Conservation (phyloP, 2,113 vertebrate species). For the Xenotilapia longispinis region DNA sequence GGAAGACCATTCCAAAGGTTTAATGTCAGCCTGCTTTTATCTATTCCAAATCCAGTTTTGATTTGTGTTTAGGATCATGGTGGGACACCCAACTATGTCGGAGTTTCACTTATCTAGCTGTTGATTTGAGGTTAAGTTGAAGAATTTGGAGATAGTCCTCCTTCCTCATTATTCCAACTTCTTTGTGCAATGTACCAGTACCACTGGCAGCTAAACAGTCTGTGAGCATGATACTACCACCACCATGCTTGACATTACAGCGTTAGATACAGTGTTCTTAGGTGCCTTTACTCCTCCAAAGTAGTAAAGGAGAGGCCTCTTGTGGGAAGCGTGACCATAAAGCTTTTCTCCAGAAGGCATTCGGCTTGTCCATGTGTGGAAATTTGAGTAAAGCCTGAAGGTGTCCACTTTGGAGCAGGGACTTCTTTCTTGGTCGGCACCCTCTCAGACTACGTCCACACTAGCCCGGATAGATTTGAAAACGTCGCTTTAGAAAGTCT, state of each 20-base stretch:
- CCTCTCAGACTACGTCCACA: accelerated
- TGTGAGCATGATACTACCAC: not conserved
- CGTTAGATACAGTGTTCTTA: not conserved
- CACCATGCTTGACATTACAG: not conserved
- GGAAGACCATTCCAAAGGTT: not conserved
- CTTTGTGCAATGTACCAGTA: not conserved
- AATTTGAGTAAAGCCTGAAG: not conserved
- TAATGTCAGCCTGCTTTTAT: not conserved
- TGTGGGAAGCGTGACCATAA: not conserved
- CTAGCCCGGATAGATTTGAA: not conserved
- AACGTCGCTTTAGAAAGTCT: accelerated
- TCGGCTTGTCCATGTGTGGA: not conserved
- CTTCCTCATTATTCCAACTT: not conserved
- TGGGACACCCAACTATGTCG: accelerated
- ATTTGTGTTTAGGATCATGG: not conserved
- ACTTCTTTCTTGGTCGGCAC: accelerated
- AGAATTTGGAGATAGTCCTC: not conserved
- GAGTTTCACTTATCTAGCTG: not conserved
- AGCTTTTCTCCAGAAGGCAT: not conserved
- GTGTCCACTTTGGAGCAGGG: not conserved
- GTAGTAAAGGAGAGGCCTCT: not conserved
- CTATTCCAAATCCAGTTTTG: not conserved
- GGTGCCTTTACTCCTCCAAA: not conserved
- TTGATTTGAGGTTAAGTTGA: not conserved
- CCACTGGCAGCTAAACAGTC: not conserved